Percentiles rank a stretch among this genome's conserved stretches.
These are phyloP conservation scores for Diorhabda sublineata DNA, from an alignment of 1,140 invertebrate genomes.

Conservation along the genomic window DNA sequence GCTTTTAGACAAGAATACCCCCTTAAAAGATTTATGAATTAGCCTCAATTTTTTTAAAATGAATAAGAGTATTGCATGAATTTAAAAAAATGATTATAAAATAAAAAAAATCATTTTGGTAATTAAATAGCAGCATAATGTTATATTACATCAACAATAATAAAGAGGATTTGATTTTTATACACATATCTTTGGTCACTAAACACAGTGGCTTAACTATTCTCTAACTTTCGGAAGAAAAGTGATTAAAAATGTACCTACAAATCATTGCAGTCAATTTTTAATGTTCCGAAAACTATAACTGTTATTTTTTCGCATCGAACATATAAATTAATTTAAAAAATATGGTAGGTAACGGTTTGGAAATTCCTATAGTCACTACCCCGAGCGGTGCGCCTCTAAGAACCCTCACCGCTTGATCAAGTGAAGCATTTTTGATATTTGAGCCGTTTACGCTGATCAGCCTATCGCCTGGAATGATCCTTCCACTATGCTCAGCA, in stretches of 20 bases:
- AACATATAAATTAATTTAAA: background rate
- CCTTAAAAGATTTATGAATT: too few relatives aligned
- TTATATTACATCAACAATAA: too few relatives aligned
- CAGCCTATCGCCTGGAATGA: constrained; percentile 82
- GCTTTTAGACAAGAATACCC: too few relatives aligned
- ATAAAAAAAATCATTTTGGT: too few relatives aligned
- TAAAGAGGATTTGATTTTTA: too few relatives aligned
- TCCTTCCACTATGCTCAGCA: constrained; percentile 79
- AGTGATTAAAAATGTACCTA: background rate
- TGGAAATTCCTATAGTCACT: constrained; percentile 80
- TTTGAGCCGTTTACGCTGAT: constrained; percentile 49
- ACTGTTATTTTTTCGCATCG: background rate
- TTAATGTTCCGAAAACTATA: background rate
- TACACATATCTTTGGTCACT: too few relatives aligned
- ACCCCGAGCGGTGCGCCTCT: constrained; percentile 79
- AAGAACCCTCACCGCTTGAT: constrained; percentile 85
- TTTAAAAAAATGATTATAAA: too few relatives aligned
- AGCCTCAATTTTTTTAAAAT: too few relatives aligned
- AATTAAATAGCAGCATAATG: too few relatives aligned
- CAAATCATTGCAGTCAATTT: background rate
- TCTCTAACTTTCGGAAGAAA: too few relatives aligned
- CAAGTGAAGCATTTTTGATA: constrained; percentile 83
- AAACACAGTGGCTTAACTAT: too few relatives aligned
- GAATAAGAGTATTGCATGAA: too few relatives aligned
- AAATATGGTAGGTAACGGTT: constrained; percentile 62